phyloP scores from a whole-genome alignment of 2,888 invertebrate species.

The Hypena proboscidalis region DNA sequence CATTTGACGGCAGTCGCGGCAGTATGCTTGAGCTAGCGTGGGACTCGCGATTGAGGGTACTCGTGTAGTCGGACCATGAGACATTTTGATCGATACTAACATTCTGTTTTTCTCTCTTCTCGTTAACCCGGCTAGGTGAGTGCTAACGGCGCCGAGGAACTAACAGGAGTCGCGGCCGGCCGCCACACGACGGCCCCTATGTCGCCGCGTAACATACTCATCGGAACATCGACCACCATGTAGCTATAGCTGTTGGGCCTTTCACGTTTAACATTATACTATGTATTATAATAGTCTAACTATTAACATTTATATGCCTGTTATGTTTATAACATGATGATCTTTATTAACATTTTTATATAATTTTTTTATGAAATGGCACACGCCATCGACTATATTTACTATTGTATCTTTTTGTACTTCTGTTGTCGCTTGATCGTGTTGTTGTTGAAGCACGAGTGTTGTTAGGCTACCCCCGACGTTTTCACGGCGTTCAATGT shows the following conservation, averaged over 20 bases:
- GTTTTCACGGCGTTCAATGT: conserved; percentile 67
- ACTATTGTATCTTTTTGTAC: conserved; percentile 76
- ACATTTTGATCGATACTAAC: conserved; percentile 87
- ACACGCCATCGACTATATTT: conserved; percentile 85
- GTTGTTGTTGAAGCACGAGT: conserved; percentile 80
- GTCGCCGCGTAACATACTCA: conserved; percentile 80
- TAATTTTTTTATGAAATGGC: conserved; percentile 73
- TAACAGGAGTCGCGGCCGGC: conserved; percentile 78
- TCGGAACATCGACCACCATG: conserved; percentile 84
- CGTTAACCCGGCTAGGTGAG: conserved; percentile 92
- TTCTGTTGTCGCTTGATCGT: conserved; percentile 82
- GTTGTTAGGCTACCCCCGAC: conserved; percentile 75
- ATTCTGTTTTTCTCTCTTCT: conserved; percentile 90
- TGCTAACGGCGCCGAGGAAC: conserved; percentile 88
- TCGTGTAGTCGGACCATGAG: conserved; percentile 80
- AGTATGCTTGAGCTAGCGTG: conserved; percentile 20
- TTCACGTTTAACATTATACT: conserved; percentile 83
- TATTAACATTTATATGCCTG: conserved; percentile 85
- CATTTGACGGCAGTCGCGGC: conserved; percentile 1
- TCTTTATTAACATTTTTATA: conserved; percentile 80
- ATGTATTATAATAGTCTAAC: conserved; percentile 85
- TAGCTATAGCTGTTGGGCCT: conserved; percentile 85
- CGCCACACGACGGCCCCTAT: conserved; percentile 61
- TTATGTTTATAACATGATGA: conserved; percentile 85
- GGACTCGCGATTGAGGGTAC: conserved; percentile 70